Evolutionary conservation across 2,113 vertebrate genomes (phyloP), one percentile per base, ranked within the genome.

Genomic region (Labeo rohita): DNA sequence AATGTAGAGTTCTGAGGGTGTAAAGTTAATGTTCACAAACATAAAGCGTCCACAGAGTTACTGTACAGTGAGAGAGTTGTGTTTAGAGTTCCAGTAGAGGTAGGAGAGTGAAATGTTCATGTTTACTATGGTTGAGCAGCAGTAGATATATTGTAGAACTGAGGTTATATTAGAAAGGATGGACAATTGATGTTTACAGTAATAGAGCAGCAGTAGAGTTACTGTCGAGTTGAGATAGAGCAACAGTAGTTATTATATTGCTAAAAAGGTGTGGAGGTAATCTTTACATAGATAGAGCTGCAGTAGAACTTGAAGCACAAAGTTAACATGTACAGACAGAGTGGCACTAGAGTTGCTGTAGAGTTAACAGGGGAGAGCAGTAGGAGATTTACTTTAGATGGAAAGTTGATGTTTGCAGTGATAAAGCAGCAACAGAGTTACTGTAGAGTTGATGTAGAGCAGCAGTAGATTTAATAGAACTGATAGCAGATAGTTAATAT

Each of bases 81-180:
- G 63, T 23, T 23, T 49, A 23, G 45, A 28, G n/a, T 28, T n/a
- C 23, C 5, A 3, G 45, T 75, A 75, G n/a, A 23, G 65, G 28
- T 66, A 36, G 28, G 13, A 66, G 28, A 50, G 3, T 50, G 49
- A 11, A 16, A 66, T 36, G 12, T 34, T 34, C 13, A 36, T 8
- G 65, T 36, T 36, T 15, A 66, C 12, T 36, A 11, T 66, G 63
- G 28, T 90, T 99, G 84, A 0, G 98, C 98, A 50, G 34, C 34
- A 59, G 18, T 0, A 36, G 65, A 16, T 36, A 34, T 68, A 36
- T 23, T 16, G 28, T 15, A 68, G 28, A 68, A 36, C 0, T 61
- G 21, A 61, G n/a, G n/a, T 8, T 23, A 61, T 4, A 39, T 39
- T 39, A 39, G 39, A 39, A 39, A 39, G 4, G 39, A 39, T 39